Conservation (phyloP, 2,888 invertebrate species). For the Dolichopus griseipennis region DNA sequence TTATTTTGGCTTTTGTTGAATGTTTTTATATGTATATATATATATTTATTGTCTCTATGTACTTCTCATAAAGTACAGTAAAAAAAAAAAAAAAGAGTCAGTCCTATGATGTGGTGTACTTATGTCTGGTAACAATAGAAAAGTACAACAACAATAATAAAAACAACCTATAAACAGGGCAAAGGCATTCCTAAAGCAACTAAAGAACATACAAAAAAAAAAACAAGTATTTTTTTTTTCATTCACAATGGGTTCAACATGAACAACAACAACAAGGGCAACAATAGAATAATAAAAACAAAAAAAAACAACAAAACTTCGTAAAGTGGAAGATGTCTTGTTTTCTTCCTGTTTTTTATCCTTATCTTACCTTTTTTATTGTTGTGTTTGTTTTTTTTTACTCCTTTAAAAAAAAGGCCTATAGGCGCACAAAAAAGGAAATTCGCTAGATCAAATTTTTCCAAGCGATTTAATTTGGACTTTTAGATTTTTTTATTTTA, state of each 20-base stretch:
- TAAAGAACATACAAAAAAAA: neutral
- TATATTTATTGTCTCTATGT: neutral
- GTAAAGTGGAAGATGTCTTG: no score
- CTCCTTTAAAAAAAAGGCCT: no score
- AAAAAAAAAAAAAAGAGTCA: no score
- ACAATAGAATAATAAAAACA: neutral
- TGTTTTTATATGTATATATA: neutral
- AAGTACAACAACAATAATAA: neutral
- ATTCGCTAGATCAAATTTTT: no score
- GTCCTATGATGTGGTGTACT: neutral
- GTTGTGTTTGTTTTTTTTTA: no score
- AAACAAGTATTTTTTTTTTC: neutral
- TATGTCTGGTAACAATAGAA: neutral
- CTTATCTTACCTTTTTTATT: no score
- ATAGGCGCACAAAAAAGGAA: no score
- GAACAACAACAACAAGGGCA: neutral
- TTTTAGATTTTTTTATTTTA: no score
- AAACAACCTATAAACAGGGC: neutral
- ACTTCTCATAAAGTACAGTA: neutral
- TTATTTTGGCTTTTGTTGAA: no score
- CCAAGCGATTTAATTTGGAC: no score
- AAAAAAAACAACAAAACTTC: neutral
- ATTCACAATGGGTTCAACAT: neutral
- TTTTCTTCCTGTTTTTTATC: no score
- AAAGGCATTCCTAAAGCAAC: constrained; percentile 1